These are phyloP conservation scores for Orchesellides sinensis DNA, from an alignment of 2,888 invertebrate genomes.

Conservation along the genomic window DNA sequence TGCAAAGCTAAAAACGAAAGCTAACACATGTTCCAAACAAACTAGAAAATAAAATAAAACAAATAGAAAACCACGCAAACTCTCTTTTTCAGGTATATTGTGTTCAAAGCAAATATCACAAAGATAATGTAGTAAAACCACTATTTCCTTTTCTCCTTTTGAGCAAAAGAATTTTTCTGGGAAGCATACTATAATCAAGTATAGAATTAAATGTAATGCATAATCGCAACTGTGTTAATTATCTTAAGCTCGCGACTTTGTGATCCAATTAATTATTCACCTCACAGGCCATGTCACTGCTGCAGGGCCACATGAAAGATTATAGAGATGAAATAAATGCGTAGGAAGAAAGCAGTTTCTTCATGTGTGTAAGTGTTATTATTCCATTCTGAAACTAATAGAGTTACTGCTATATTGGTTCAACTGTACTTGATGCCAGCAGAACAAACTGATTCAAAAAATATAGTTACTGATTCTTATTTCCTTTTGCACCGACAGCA, in stretches of 20 bases:
- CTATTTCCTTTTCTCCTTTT: neutral
- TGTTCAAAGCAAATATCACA: neutral
- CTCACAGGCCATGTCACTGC: conserved; percentile 63
- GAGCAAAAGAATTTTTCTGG: neutral
- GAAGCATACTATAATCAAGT: neutral
- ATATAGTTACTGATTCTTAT: conserved; percentile 58
- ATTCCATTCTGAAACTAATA: neutral
- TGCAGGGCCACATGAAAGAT: neutral
- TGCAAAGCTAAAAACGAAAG: conserved; percentile 19
- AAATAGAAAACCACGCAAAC: too few relatives aligned
- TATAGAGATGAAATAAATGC: neutral
- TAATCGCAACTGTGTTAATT: conserved; percentile 61
- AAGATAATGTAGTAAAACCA: neutral
- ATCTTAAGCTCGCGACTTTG: conserved; percentile 55
- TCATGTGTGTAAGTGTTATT: neutral
- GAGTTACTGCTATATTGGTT: neutral
- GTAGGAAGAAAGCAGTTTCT: neutral
- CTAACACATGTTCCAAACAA: neutral
- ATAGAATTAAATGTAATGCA: conserved; percentile 59
- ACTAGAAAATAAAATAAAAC: too few relatives aligned
- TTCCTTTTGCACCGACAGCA: conserved; percentile 65
- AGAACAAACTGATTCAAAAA: conserved; percentile 53
- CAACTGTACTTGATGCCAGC: neutral
- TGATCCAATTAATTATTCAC: conserved; percentile 64
- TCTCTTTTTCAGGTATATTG: too few relatives aligned